Evolutionary conservation across 1,140 invertebrate genomes (phyloP), one percentile per base, ranked within the genome.

Genomic region (Myzus persicae): DNA sequence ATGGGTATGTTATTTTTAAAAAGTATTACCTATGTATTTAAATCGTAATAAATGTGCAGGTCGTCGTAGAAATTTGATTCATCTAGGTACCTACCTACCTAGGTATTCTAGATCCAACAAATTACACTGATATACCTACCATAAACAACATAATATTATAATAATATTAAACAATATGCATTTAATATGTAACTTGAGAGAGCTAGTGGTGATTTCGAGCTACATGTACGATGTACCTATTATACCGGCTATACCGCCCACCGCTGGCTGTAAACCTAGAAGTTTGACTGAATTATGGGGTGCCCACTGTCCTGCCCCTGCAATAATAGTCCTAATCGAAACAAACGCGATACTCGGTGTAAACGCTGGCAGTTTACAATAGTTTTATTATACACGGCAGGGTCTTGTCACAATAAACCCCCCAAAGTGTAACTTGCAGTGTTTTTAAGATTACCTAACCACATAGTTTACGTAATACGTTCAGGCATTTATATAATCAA

Each of bases 401-500:
- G 59, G n/a, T 76, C n/a, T 76, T 76, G 31, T 76, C 59, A 76
- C 36, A 76, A 76, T 76, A 76, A 76, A 76, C n/a, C 31, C 54
- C 31, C 59, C 59, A 76, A 76, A 76, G 59, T 76, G 59, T 76
- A 76, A 76, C 59, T 76, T n/a, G 59, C n/a, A n/a, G 4, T n/a
- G n/a, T 76, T 76, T 76, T 76, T n/a, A 76, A 76, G 59, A 67
- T 76, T 76, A 76, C 59, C 59, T 36, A 76, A 76, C 59, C 3
- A 59, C n/a, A 51, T 54, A 26, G 31, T 76, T 76, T 76, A 76
- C 59, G 31, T 76, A 76, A 76, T 76, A n/a, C 59, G 5, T 76
- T n/a, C 59, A 76, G 31, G 14, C 59, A 76, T 76, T 76, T 76
- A 76, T 76, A n/a, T 76, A 76, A 76, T 76, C 59, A n/a, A 76